A percentile compares a stretch with the other conserved stretches of the same genome.
phyloP scores from a whole-genome alignment of 2,888 invertebrate species.

The Chrysolina americana region DNA sequence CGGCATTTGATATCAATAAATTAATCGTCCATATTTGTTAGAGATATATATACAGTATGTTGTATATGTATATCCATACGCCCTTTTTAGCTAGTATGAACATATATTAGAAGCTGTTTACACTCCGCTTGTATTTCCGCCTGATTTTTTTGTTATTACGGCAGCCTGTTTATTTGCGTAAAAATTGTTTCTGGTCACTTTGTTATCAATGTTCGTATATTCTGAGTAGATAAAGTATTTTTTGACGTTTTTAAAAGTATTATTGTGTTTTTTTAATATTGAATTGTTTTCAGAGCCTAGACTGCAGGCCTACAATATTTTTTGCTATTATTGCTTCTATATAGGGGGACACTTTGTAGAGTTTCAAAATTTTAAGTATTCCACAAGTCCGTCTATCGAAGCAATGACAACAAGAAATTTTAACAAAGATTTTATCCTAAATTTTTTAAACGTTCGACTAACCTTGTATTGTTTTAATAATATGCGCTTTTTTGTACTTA shows the following conservation, averaged over 20 bases:
- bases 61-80: slow-evolving; percentile 60
- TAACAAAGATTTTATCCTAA: slow-evolving; percentile 10
- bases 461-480: slow-evolving; percentile 44
- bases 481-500: slow-evolving; percentile 57
- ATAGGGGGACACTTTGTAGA: background rate
- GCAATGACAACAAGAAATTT: background rate
- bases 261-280: slow-evolving; percentile 3
- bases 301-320: background rate
- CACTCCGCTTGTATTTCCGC: slow-evolving; percentile 48
- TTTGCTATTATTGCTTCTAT: slow-evolving; percentile 10
- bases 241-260: slow-evolving; percentile 1
- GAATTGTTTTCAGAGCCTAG: slow-evolving; percentile 8
- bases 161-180: slow-evolving; percentile 39
- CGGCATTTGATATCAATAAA: slow-evolving; percentile 64
- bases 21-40: slow-evolving; percentile 68
- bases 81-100: slow-evolving; percentile 60
- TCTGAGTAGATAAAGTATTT: background rate
- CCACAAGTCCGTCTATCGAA: background rate
- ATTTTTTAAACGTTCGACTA: slow-evolving; percentile 35
- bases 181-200: background rate
- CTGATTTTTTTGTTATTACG: slow-evolving; percentile 38
- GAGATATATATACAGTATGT: slow-evolving; percentile 60
- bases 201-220: slow-evolving; percentile 8
- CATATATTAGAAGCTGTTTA: slow-evolving; percentile 50
- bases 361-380: background rate